These are phyloP conservation scores for Plebejus argus DNA, from an alignment of 2,888 invertebrate genomes.

Conservation along the genomic window DNA sequence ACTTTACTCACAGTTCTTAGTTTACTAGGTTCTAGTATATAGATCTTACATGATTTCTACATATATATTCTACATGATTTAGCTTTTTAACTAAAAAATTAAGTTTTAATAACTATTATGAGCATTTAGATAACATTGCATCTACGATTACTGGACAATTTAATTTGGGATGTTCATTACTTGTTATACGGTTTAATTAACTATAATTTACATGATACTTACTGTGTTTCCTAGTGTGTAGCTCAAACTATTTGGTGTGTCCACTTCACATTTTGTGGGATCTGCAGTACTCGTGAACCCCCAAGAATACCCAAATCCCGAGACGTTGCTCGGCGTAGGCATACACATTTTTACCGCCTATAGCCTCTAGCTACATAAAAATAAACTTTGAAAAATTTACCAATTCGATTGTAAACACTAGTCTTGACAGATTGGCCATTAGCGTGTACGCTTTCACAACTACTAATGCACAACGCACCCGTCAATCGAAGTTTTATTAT, in stretches of 20 bases:
- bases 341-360: constrained; percentile 73
- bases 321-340: constrained; percentile 78
- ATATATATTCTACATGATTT: no score
- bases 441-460: constrained; percentile 75
- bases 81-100: no score
- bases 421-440: constrained; percentile 78
- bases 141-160: not conserved
- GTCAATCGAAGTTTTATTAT: constrained; percentile 68
- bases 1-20: no score
- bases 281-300: constrained; percentile 76
- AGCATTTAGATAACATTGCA: no score
- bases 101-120: no score
- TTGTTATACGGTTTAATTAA: not conserved
- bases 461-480: constrained; percentile 73
- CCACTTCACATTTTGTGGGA: constrained; percentile 75
- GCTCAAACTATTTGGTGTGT: constrained; percentile 74
- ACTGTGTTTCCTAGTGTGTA: constrained; percentile 77
- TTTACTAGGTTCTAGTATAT: no score
- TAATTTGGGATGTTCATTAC: not conserved
- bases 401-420: constrained; percentile 75
- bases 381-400: constrained; percentile 62
- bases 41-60: no score
- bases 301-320: constrained; percentile 79
- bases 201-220: constrained; percentile 44
- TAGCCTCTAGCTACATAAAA: constrained; percentile 57